A percentile compares a stretch with the other conserved stretches of the same genome.
Conservation (phyloP, 2,797 vertebrate genomes). For the Xenopus petersii region DNA sequence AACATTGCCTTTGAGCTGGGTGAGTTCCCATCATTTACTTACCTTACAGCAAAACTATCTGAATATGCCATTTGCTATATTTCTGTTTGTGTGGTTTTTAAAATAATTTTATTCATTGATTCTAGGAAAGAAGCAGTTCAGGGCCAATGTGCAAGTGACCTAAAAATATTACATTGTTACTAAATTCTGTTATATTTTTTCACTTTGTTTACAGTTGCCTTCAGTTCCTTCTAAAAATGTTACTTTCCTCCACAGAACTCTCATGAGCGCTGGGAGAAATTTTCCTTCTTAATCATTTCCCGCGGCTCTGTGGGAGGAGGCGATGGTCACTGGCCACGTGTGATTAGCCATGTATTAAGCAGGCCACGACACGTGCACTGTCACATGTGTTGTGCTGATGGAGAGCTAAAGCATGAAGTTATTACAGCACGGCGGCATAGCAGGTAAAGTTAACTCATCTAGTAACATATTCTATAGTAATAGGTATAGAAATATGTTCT, state of each 20-base stretch:
- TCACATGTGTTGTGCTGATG: conserved; percentile 70
- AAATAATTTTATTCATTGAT: no score
- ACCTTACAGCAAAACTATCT: no score
- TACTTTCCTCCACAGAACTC: conserved; percentile 58
- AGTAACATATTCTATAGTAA: neutral
- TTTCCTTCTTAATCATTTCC: conserved; percentile 77
- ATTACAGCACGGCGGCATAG: conserved; percentile 72
- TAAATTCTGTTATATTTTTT: neutral
- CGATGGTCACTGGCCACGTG: conserved; percentile 66
- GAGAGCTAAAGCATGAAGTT: conserved; percentile 68
- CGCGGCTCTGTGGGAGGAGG: conserved; percentile 51
- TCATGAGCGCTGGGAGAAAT: conserved; percentile 67
- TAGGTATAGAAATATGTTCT: no score
- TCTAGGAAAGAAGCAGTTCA: no score
- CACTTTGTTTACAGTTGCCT: neutral
- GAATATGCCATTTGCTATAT: no score
- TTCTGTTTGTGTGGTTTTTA: no score
- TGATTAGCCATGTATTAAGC: conserved; percentile 68
- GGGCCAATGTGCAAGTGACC: no score
- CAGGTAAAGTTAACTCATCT: conserved; percentile 59
- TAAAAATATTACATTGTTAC: no score
- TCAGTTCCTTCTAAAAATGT: neutral
- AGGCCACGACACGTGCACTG: conserved; percentile 78
- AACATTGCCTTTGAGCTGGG: conserved; percentile 69
- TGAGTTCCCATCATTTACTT: conserved; percentile 54